A percentile compares a stretch with the other conserved stretches of the same genome.
These are phyloP conservation scores for Halcyon smyrnensis DNA, from an alignment of 2,797 vertebrate genomes.

Conservation along the genomic window DNA sequence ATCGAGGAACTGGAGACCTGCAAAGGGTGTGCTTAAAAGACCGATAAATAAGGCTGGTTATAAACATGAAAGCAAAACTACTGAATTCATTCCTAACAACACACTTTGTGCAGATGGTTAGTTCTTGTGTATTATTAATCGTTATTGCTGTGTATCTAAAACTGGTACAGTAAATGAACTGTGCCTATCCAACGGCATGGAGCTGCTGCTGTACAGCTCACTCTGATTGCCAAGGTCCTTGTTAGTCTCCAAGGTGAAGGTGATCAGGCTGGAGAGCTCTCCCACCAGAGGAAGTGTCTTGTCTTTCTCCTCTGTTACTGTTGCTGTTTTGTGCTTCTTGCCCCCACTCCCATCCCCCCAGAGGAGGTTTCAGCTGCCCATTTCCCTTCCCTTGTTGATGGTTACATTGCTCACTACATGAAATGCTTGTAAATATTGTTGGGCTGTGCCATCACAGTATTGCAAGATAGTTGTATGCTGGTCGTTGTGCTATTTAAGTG, in stretches of 20 bases:
- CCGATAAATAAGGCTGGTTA: not conserved
- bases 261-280: not conserved
- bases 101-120: not conserved
- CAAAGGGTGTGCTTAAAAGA: not conserved
- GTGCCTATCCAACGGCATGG: not conserved
- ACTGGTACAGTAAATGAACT: not conserved
- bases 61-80: not conserved
- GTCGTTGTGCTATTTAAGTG: not conserved
- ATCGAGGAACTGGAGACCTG: not conserved
- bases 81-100: not conserved
- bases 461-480: not conserved
- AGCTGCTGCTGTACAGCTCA: not conserved
- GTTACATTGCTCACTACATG: accelerated
- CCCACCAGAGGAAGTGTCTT: not conserved
- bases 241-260: not conserved
- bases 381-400: not conserved
- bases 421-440: accelerated
- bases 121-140: not conserved
- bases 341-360: accelerated
- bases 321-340: not conserved
- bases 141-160: not conserved
- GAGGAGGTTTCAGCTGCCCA: not conserved
- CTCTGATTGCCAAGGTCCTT: accelerated
- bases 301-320: not conserved
- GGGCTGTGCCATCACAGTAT: not conserved